Evolutionary conservation across 2,888 invertebrate genomes (phyloP).

Genomic region (Acanthosepion lycidas): DNA sequence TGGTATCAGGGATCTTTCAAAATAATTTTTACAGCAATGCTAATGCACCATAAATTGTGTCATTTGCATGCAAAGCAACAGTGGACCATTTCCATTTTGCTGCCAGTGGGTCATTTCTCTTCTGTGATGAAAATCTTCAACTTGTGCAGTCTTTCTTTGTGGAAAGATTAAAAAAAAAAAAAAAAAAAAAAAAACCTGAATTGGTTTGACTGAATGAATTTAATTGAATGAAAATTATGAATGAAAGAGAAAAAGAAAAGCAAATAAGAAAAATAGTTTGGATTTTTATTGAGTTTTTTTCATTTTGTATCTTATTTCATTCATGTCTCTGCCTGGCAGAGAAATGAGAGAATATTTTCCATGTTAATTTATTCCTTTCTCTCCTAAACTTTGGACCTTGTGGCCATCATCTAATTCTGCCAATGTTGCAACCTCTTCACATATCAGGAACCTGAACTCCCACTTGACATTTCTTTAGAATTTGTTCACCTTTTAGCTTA

Average conservation of each 20-base stretch:
- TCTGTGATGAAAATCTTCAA: not conserved
- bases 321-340: constrained; percentile 33
- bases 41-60: not conserved
- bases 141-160: not conserved
- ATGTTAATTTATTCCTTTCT: not conserved
- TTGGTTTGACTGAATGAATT: not conserved
- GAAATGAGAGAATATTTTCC: not conserved
- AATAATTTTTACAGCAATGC: not conserved
- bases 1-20: not conserved
- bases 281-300: constrained; percentile 3
- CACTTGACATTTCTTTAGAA: no score
- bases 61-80: not conserved
- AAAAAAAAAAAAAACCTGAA: not conserved
- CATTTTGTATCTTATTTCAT: not conserved
- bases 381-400: not conserved
- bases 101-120: not conserved
- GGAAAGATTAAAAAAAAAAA: not conserved
- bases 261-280: constrained; percentile 11
- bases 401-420: not conserved
- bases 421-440: constrained; percentile 6
- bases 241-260: constrained; percentile 8
- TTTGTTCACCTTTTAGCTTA: no score
- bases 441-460: not conserved
- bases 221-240: not conserved
- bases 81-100: not conserved